Percentiles rank a stretch among this genome's conserved stretches.
phyloP scores from a whole-genome alignment of 2,888 invertebrate species.

The Agrochola lota region DNA sequence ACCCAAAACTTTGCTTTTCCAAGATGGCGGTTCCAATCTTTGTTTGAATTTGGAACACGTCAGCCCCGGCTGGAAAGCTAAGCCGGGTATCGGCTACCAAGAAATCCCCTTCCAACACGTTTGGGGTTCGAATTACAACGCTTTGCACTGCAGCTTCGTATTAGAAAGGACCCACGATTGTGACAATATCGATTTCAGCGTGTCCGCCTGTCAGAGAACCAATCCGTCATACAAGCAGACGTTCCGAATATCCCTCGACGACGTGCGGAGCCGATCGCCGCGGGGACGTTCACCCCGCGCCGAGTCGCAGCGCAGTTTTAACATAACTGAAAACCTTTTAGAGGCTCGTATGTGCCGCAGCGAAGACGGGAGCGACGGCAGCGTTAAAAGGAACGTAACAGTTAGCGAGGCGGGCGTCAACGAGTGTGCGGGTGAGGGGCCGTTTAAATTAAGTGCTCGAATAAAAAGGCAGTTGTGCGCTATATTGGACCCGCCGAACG shows the following conservation, averaged over 20 bases:
- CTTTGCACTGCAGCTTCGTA: constrained; percentile 97
- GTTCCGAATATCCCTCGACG: constrained; percentile 87
- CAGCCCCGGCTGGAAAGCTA: constrained; percentile 96
- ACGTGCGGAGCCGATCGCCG: constrained; percentile 86
- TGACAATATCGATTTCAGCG: constrained; percentile 86
- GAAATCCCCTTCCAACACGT: constrained; percentile 97
- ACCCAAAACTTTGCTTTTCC: constrained; percentile 96
- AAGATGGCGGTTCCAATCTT: constrained; percentile 96
- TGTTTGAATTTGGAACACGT: constrained; percentile 97
- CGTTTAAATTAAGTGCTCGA: constrained; percentile 91
- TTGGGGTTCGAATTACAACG: constrained; percentile 96
- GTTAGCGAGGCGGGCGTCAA: constrained; percentile 91
- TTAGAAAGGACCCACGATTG: constrained; percentile 93
- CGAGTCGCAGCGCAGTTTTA: constrained; percentile 87
- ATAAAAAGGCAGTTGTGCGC: constrained; percentile 89
- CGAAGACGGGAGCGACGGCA: constrained; percentile 87
- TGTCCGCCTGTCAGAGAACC: constrained; percentile 87
- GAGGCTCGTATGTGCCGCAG: constrained; percentile 87
- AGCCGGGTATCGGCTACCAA: constrained; percentile 96
- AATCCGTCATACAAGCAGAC: constrained; percentile 89
- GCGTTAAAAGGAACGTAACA: constrained; percentile 89
- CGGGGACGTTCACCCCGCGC: constrained; percentile 87
- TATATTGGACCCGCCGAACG: constrained; percentile 97
- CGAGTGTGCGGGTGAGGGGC: constrained; percentile 91
- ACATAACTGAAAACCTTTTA: constrained; percentile 87